phyloP scores from a whole-genome alignment of 2,113 vertebrate species.

The Silurus asotus region DNA sequence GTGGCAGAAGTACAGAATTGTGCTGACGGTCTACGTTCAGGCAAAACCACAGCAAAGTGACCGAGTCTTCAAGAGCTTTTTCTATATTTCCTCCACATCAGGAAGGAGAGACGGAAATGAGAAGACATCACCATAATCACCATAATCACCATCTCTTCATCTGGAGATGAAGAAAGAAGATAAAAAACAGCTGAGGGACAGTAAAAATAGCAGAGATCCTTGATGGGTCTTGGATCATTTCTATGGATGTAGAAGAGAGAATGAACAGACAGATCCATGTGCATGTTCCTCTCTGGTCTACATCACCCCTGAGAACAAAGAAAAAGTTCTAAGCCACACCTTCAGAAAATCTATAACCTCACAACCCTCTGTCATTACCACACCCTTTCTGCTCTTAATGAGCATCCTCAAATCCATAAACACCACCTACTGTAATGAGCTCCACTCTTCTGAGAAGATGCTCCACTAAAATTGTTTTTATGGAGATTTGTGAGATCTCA shows the following conservation, averaged over 20 bases:
- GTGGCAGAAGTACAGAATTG: constrained; percentile 49
- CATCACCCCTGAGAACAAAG: background rate
- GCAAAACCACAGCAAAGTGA: constrained; percentile 20
- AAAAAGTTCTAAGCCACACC: background rate
- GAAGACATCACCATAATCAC: background rate
- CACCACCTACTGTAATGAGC: background rate
- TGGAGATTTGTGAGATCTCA: no score
- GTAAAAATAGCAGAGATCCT: no score
- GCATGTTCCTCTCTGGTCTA: background rate
- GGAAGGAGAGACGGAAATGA: background rate
- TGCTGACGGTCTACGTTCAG: constrained; percentile 44
- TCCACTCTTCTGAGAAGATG: no score
- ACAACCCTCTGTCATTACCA: background rate
- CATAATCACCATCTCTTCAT: no score
- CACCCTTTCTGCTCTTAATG: background rate
- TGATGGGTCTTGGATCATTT: no score
- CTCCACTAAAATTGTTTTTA: no score
- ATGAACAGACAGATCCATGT: no score
- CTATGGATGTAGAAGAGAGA: no score
- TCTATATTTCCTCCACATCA: background rate
- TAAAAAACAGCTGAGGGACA: no score
- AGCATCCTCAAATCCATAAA: background rate
- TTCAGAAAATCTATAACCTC: constrained; percentile 15
- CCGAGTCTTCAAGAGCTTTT: constrained; percentile 4
- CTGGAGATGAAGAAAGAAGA: no score